Evolutionary conservation across 2,888 invertebrate genomes (phyloP), one percentile per base, ranked within the genome.

Genomic region (Drosophila quinaria): DNA sequence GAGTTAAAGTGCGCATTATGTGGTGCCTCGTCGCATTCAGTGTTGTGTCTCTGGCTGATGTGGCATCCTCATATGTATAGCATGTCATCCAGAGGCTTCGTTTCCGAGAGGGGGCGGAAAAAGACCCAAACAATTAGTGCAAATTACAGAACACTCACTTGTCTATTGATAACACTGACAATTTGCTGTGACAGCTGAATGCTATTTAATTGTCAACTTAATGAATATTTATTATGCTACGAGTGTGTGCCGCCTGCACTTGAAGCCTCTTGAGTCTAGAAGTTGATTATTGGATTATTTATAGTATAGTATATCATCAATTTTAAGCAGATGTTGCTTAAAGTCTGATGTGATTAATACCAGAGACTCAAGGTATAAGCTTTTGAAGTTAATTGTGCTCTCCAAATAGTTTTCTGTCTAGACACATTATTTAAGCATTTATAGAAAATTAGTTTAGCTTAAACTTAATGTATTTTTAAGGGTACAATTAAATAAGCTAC

Each of bases 201-300:
- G 59, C 22, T 56, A 62, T 68, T 71, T 62, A 64, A 79, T 58
- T 74, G 70, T 58, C 46, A 54, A 19, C 50, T 49, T 75, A 72
- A 82, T 75, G 64, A 46, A 67, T 70, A 78, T 75, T 76, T 71
- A 71, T 72, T 60, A 51, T 22, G 33, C 46, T 15, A 4, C 25
- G 25, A 17, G 17, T 35, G 31, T n/a, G 31, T 4, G 47, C n/a
- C n/a, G n/a, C n/a, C n/a, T n/a, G 22, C 37, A 41, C 9, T 42
- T 52, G 22, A 19, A 15, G 37, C 11, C 13, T n/a, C 9, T 22
- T 3, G 25, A 25, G 25, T 25, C 25, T 25, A 67, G 50, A 11
- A 44, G 42, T 19, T 44, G 19, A 49, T 33, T 11, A 8, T 19
- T 17, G 10, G 29, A 47, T 47, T 47, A 29, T 10, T 10, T 4